Percentiles rank a stretch among this genome's conserved stretches.
These are phyloP conservation scores for Dicrurus megarhynchus DNA, from an alignment of 2,113 vertebrate genomes.

Conservation along the genomic window DNA sequence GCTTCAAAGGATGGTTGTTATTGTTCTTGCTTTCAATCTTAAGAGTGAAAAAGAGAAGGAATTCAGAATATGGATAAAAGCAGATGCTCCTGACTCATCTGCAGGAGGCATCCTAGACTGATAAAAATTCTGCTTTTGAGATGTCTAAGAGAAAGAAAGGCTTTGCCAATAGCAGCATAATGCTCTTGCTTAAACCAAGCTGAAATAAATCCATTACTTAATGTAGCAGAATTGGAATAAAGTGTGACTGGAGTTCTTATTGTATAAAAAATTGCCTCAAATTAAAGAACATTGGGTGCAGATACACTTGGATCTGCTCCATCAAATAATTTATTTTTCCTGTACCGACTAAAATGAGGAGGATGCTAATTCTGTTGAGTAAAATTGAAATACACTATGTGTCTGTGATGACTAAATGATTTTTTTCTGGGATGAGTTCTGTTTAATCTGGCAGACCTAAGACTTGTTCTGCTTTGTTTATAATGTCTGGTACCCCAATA, in stretches of 20 bases:
- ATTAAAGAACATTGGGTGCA: slow-evolving; percentile 39
- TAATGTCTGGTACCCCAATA: neutral
- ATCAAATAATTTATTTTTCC: slow-evolving; percentile 8
- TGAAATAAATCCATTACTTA: slow-evolving; percentile 50
- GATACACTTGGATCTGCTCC: slow-evolving; percentile 32
- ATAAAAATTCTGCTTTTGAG: neutral
- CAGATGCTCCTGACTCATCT: neutral
- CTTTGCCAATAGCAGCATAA: neutral
- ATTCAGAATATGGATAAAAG: neutral
- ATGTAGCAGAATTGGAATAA: slow-evolving; percentile 15
- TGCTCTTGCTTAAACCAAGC: slow-evolving; percentile 35
- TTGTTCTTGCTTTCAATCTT: neutral
- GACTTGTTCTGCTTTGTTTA: neutral
- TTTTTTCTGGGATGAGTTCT: neutral
- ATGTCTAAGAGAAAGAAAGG: neutral
- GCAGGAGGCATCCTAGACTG: neutral
- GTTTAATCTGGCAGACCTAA: neutral
- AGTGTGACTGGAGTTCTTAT: neutral
- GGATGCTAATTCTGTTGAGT: neutral
- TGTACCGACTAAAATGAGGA: slow-evolving; percentile 6
- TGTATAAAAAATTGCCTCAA: neutral
- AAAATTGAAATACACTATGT: neutral
- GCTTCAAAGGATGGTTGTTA: neutral
- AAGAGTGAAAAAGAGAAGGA: neutral
- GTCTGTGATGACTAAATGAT: neutral